Evolutionary conservation across 1,140 invertebrate genomes (phyloP).

Genomic region (Artemia franciscana): DNA sequence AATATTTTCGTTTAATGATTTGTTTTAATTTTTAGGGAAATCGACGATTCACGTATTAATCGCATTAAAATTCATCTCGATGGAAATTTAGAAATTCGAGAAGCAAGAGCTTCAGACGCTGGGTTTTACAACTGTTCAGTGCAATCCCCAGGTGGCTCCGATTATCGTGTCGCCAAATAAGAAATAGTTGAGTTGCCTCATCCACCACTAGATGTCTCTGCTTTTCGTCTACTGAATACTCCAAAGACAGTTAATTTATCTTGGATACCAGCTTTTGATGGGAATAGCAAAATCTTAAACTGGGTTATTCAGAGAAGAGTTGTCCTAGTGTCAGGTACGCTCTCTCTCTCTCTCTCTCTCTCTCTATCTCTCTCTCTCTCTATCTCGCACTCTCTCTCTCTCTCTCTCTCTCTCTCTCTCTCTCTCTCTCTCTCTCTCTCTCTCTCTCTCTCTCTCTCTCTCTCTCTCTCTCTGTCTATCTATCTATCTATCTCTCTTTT

Average conservation of each 20-base stretch:
- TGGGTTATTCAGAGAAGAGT: constrained; percentile 77
- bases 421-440: too few relatives aligned
- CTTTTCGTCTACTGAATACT: constrained; percentile 26
- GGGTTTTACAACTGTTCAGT: constrained; percentile 60
- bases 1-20: too few relatives aligned
- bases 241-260: constrained; percentile 48
- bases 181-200: constrained; percentile 84
- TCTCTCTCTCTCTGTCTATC: too few relatives aligned
- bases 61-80: constrained; percentile 44
- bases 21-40: constrained; percentile 19
- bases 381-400: too few relatives aligned
- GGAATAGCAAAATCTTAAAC: constrained; percentile 79
- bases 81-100: constrained; percentile 49
- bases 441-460: too few relatives aligned
- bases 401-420: too few relatives aligned
- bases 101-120: constrained; percentile 41
- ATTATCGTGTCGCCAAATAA: constrained; percentile 54
- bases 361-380: too few relatives aligned
- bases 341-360: too few relatives aligned
- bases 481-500: too few relatives aligned
- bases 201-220: constrained; percentile 61
- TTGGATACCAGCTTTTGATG: constrained; percentile 88
- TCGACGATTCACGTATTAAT: constrained; percentile 26
- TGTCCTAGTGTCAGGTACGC: constrained; percentile 56
- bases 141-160: constrained; percentile 66